These are phyloP conservation scores for Macrophya annulata DNA, from an alignment of 2,888 invertebrate genomes.

Conservation along the genomic window DNA sequence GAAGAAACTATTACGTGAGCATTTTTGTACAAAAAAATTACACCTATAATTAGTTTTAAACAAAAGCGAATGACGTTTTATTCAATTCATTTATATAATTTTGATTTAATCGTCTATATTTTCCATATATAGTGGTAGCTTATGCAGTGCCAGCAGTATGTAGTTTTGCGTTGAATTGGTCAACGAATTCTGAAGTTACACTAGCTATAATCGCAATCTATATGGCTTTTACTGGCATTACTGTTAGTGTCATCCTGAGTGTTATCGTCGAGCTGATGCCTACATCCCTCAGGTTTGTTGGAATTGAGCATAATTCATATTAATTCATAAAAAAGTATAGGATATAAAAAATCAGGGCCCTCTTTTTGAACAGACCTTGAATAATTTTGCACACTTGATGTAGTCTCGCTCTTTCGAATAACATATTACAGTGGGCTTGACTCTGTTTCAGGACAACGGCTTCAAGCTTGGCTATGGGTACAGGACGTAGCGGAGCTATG, in stretches of 20 bases:
- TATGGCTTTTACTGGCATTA: constrained; percentile 69
- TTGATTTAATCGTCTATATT: not conserved
- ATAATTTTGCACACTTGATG: not conserved
- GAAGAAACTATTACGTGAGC: constrained; percentile 67
- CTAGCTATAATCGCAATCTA: constrained; percentile 56
- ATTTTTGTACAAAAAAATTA: not conserved
- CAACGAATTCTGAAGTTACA: constrained; percentile 49
- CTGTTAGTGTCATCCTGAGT: constrained; percentile 79
- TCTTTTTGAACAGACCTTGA: not conserved
- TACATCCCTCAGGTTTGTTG: constrained; percentile 59
- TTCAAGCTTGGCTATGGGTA: constrained; percentile 85
- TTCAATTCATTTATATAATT: not conserved
- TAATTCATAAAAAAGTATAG: not conserved
- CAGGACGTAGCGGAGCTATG: constrained; percentile 85
- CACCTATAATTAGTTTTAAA: not conserved
- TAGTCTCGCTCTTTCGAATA: not conserved
- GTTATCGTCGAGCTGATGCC: constrained; percentile 70
- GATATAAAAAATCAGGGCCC: not conserved
- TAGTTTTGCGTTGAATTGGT: constrained; percentile 57
- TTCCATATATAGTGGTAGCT: not conserved
- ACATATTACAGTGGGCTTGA: not conserved
- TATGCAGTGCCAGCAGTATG: constrained; percentile 20
- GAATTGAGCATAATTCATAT: not conserved
- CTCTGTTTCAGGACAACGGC: constrained; percentile 60
- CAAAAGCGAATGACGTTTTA: not conserved